Evolutionary conservation across 2,888 invertebrate genomes (phyloP), one percentile per base, ranked within the genome.

Genomic region (Diarsia brunnea): DNA sequence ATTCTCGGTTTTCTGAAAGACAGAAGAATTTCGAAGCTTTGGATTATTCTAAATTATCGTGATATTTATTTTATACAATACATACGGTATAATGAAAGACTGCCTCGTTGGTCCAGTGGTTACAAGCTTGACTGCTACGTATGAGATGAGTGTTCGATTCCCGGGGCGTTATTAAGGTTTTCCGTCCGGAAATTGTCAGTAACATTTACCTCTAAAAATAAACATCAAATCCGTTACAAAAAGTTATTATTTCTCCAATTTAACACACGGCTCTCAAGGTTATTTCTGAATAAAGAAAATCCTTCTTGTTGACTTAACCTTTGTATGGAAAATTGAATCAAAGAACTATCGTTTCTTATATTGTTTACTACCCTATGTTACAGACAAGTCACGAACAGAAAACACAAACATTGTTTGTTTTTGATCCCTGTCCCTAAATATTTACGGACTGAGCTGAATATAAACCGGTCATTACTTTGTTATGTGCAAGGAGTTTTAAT

Each of bases 371-470:
- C 27, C 31, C n/a, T 4, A 63, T 75, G 61, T 75, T 49, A 27
- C 24, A 49, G 82, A 75, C 79, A 53, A 76, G 73, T 82, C 78
- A 82, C 82, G 79, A 64, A 66, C 47, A 45, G 47, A 67, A 70
- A 78, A 66, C 38, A 81, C 71, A 81, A 84, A 85, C 74, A 69
- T 68, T 19, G 74, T 16, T 38, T 75, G 78, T 73, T 75, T 78
- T 69, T 78, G 82, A 78, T 65, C 69, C 80, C 55, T 64, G 45
- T 3, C 45, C 64, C 72, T 74, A 69, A 86, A 86, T 86, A 86
- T 86, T 83, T 80, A 86, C 81, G 21, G 12, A 60, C 68, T 80
- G 84, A 75, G 80, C 86, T 75, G 84, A 84, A 84, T 86, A 73
- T 77, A 83, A 83, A 84, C 80, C 45, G 77, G 69, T 19, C 77